These are phyloP conservation scores for Drosophila chauvacae DNA, from an alignment of 1,140 invertebrate genomes.

Conservation along the genomic window DNA sequence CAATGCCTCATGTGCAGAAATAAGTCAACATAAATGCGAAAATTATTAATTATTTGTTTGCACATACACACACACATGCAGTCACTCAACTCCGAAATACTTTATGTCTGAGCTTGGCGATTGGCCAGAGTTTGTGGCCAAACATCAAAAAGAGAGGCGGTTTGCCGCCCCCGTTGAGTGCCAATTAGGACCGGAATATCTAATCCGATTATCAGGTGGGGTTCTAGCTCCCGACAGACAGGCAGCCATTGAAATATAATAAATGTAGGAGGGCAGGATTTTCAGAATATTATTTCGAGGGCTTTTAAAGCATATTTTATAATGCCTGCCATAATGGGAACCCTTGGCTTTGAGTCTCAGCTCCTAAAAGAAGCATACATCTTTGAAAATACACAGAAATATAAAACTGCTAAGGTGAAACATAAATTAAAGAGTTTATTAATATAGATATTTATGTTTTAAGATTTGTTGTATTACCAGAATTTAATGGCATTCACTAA, in stretches of 20 bases:
- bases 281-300: background rate
- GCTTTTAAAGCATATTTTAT: conserved; percentile 6
- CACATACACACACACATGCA: background rate
- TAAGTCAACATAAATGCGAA: conserved; percentile 34
- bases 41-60: conserved; percentile 45
- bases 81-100: background rate
- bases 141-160: conserved; percentile 25
- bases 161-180: conserved; percentile 27
- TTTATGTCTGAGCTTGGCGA: conserved; percentile 14
- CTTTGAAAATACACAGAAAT: background rate
- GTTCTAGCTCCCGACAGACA: conserved; percentile 4
- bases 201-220: conserved; percentile 46
- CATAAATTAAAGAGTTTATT: too few relatives aligned
- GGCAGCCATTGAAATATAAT: conserved; percentile 8
- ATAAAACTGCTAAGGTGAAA: background rate
- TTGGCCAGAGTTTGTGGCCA: conserved; percentile 23
- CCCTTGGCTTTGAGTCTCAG: background rate
- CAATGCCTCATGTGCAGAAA: conserved; percentile 31
- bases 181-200: conserved; percentile 40
- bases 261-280: background rate
- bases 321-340: background rate
- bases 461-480: background rate
- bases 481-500: background rate
- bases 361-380: background rate
- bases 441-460: too few relatives aligned